These are phyloP conservation scores for Piaya cayana DNA, from an alignment of 2,113 vertebrate genomes.

Conservation along the genomic window DNA sequence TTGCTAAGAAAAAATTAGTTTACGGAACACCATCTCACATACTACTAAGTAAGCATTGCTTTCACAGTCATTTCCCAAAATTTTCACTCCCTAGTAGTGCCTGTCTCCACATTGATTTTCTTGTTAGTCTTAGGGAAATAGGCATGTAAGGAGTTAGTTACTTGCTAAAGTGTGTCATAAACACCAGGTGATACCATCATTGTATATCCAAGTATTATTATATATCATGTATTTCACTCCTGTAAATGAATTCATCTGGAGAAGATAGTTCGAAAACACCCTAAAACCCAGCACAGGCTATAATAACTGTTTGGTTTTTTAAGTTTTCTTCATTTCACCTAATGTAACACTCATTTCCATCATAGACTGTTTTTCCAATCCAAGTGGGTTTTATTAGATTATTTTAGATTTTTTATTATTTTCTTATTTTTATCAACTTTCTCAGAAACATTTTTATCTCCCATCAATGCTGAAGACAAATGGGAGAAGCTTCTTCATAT, in stretches of 20 bases:
- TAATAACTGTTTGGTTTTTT: background rate
- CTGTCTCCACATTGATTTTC: background rate
- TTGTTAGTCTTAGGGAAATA: background rate
- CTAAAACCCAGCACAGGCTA: background rate
- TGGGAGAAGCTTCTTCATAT: background rate
- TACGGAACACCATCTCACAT: background rate
- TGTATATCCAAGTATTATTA: background rate
- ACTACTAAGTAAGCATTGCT: background rate
- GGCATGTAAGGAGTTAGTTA: background rate
- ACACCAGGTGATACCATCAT: background rate
- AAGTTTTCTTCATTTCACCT: background rate
- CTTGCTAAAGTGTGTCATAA: background rate
- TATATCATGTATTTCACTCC: background rate
- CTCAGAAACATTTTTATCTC: background rate
- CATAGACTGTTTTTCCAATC: background rate
- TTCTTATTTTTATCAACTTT: background rate
- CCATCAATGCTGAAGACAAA: background rate
- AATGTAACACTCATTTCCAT: background rate
- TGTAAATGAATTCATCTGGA: background rate
- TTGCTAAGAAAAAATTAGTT: background rate
- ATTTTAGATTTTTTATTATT: background rate
- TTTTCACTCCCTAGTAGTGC: background rate
- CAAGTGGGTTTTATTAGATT: rapidly evolving
- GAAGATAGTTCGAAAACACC: background rate
- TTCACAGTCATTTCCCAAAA: background rate